These are phyloP conservation scores for Oithona nana DNA, from an alignment of 2,888 invertebrate genomes.

Conservation along the genomic window DNA sequence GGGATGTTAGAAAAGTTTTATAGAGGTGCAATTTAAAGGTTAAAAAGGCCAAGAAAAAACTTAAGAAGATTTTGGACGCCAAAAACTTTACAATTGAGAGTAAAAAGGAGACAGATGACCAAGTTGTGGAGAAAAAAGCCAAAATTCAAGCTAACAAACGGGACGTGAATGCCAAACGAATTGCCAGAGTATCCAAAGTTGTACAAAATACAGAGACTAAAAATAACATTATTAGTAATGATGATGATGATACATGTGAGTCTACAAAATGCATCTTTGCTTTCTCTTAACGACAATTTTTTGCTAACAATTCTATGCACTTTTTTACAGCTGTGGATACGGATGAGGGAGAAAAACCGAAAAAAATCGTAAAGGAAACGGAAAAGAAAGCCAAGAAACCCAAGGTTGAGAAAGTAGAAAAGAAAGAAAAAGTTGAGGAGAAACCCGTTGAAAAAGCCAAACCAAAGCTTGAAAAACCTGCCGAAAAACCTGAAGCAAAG, in stretches of 20 bases:
- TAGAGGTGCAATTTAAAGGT: too few relatives aligned
- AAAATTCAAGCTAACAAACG: background rate
- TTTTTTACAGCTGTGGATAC: too few relatives aligned
- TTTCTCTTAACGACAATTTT: too few relatives aligned
- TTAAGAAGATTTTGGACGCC: background rate
- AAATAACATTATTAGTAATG: background rate
- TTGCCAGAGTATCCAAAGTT: background rate
- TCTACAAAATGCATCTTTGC: too few relatives aligned
- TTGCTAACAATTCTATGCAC: too few relatives aligned
- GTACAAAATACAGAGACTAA: background rate
- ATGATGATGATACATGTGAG: background rate
- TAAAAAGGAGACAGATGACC: background rate
- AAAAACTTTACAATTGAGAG: background rate
- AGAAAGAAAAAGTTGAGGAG: background rate
- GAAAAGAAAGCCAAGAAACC: background rate
- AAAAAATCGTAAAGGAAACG: background rate
- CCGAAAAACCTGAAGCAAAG: slow-evolving; percentile 20
- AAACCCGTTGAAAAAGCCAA: background rate
- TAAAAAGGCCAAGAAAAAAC: background rate
- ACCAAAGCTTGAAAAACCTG: slow-evolving; percentile 19
- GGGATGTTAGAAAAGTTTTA: too few relatives aligned
- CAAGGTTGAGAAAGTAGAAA: background rate
- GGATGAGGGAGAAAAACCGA: too few relatives aligned
- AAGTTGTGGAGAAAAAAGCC: background rate
- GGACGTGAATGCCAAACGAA: background rate